Evolutionary conservation across 2,113 vertebrate genomes (phyloP), one percentile per base, ranked within the genome.

Genomic region (Phasianus colchicus): DNA sequence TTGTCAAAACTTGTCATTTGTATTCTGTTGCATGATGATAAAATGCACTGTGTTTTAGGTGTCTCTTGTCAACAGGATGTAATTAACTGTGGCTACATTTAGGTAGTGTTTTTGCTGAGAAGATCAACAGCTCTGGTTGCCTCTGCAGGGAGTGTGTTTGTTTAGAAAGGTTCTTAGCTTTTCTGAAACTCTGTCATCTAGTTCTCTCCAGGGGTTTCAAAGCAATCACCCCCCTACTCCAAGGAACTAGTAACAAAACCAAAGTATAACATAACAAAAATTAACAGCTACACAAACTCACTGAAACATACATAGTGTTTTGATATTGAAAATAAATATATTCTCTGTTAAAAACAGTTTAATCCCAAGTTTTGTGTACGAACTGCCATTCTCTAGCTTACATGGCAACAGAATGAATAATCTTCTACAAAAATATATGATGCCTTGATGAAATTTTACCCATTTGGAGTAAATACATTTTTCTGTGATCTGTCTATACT

Each of bases 1-100:
- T 92, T 97, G 96, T 97, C 97, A 97, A 94, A 94, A 96, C 32
- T 70, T 95, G 93, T 92, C 93, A 94, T 88, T 90, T 97, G 20
- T 89, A 71, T 77, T 21, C 60, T 55, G 79, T 36, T 90, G 63
- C 82, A 61, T 52, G 86, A 89, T 94, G 91, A 95, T 88, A 96
- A 82, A 76, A 86, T 11, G 4, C 54, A 86, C 11, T 10, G 60
- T 95, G 92, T 57, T 97, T 96, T 88, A 80, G 88, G 92, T 89
- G 70, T 24, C 22, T 95, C 79, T 86, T 90, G 82, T 97, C 89
- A 96, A 94, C 89, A 92, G 84, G 57, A 90, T 82, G 57, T 94
- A 92, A 95, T 96, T 96, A 96, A 95, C 82, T 61, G 58, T 63
- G 70, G 88, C 73, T 96, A 92, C 83, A 91, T 93, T 93, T 70